Conservation (phyloP, 2,797 vertebrate species). For the Falco biarmicus region DNA sequence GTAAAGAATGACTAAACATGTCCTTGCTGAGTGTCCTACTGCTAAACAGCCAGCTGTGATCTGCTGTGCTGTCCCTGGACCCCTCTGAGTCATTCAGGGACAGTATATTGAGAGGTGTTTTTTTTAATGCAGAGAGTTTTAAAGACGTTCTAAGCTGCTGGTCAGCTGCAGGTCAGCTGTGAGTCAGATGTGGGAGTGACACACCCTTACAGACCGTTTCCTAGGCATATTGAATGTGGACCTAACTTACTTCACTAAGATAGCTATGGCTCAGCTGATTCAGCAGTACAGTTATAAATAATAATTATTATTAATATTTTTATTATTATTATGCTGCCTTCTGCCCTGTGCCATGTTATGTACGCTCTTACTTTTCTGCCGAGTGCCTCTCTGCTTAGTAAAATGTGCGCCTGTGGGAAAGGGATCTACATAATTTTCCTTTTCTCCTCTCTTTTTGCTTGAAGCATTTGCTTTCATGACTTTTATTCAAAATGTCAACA, state of each 20-base stretch:
- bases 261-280: background rate
- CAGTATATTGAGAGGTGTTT: background rate
- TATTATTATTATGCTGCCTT: background rate
- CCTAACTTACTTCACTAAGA: background rate
- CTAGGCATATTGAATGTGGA: background rate
- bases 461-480: background rate
- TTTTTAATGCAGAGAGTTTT: background rate
- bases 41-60: background rate
- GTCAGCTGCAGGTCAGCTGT: too few relatives aligned
- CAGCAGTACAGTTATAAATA: background rate
- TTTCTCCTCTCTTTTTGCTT: background rate
- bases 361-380: background rate
- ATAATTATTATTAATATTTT: background rate
- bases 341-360: background rate
- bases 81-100: background rate
- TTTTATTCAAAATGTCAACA: background rate
- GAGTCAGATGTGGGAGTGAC: background rate
- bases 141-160: background rate
- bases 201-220: rapidly evolving
- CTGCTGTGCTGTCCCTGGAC: background rate
- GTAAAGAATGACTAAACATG: background rate
- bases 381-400: background rate
- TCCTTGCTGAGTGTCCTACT: background rate
- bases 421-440: background rate
- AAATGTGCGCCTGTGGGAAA: background rate